Evolutionary conservation across 2,888 invertebrate genomes (phyloP), one percentile per base, ranked within the genome.

Genomic region (Andrena haemorrhoa): DNA sequence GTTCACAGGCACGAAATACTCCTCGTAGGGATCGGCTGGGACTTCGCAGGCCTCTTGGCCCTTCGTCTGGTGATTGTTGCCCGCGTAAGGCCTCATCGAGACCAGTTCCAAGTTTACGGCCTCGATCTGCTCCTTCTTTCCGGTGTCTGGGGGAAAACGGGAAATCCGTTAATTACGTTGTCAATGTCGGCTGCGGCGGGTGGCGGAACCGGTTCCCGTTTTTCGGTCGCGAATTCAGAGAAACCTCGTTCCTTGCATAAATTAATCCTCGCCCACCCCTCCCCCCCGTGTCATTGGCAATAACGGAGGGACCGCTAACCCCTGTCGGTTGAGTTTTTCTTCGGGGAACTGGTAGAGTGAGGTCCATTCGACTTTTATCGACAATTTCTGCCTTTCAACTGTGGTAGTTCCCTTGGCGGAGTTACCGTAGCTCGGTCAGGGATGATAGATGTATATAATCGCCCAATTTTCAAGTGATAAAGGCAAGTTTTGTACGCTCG

Each of bases 1-100:
- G 92, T 97, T 97, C 85, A 97, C 97, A 41, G 97, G 97, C 83
- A 97, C 97, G 93, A 97, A 97, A 94, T 97, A 97, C 91, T 97
- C 97, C 90, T 97, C 97, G 93, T 97, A 97, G 5, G 97, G 96
- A 93, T 97, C 97, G 49, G 95, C 95, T 29, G 96, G 95, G 64
- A 94, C 89, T 73, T 94, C 93, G 86, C 93, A 94, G n/a, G 93
- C 93, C 86, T 93, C 94, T 85, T 92, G 94, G 76, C 93, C 92
- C 85, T 94, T 94, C 20, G 90, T 91, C 66, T 93, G 93, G n/a
- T 91, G 86, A 88, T 95, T 95, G 86, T 94, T 95, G 87, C 95
- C 95, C 86, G 95, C 93, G 88, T 93, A 94, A 31, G 96, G 96
- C 92, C 95, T 96, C 94, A 97, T 95, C 91, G 97, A 97, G 83